Evolutionary conservation across 2,113 vertebrate species (phyloP), one percentile per base, ranked within the genome.

Genomic region (Daphoenositta chrysoptera): DNA sequence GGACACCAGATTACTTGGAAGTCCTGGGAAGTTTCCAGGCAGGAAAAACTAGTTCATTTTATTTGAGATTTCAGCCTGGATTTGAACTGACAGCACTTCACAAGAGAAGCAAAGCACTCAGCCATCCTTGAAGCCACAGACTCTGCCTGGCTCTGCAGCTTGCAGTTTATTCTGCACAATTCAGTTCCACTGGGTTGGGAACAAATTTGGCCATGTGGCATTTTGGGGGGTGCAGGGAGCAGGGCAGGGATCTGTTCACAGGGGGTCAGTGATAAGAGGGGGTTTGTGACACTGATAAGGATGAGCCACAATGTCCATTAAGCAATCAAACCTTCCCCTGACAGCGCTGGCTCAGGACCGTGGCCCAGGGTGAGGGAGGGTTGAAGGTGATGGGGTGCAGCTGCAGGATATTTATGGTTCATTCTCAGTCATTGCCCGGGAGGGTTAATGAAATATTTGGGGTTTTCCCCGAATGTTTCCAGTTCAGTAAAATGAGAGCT

Each of bases 1-100:
- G 73, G 80, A 92, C 76, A 88, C 45, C 54, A 58, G 77, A 81
- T 54, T 48, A 45, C 80, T 96, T 83, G 89, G 83, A 94, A 87
- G 23, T 58, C 61, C 69, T 95, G 81, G 56, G 87, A 37, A 75
- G 51, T 81, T 91, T 93, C 81, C 93, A 97, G 78, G 39, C 47
- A 84, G 90, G 64, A 91, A 87, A 93, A 96, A 33, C 1, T 3
- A 42, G 44, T 61, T 90, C 40, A 56, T 86, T 95, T 92, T 51
- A 39, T 77, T 77, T 68, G 71, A 83, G 76, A 83, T 92, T 92
- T 72, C 84, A 94, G 30, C 26, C 51, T 78, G 7, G 12, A 56
- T 82, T 83, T 76, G 73, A 79, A 31, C 37, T 84, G 81, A 89
- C 68, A 81, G 77, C 64, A 35, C 54, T 77, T 91, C 71, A 35